Base-by-base conservation (phyloP, 2,888 invertebrate genomes). In the Pilophorus perplexus region DNA sequence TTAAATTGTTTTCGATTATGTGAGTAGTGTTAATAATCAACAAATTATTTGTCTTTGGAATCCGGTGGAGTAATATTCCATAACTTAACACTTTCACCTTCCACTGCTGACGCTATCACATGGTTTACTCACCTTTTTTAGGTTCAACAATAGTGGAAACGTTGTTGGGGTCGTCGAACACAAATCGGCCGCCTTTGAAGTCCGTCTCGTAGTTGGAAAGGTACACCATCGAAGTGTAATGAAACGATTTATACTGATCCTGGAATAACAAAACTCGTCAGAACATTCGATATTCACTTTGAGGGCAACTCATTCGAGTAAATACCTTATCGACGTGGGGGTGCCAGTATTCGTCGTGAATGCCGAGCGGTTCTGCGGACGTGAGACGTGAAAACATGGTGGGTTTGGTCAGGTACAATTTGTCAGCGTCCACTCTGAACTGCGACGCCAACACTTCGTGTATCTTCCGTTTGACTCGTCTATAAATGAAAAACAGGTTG, bases 321-420 rank as follows among this genome's bases (percentile, higher is more conserved):
- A 74, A 74, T 79, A 90, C 91, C 82, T 91, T 90, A 77, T 93
- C 93, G 40, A 91, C 83, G 80, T 93, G 92, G 16, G 86, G 83
- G 78, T 90, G 90, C 93, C 93, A 93, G 77, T 93, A 93, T 77
- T 93, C 89, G 79, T 93, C 92, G 76, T 92, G 90, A 18, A 84
- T 74, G 1, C 88, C 89, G 72, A 84, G 83, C 1, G 92, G 84
- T 40, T 85, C 81, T 50, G 79, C 82, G 70, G 85, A 80, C 18
- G 86, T 89, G 71, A 93, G 84, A 75, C 85, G 81, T 10, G 93
- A 92, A 76, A 93, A 91, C 76, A 93, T 93, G 64, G 91, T 90
- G n/a, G 93, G 93, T 75, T 88, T 86, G 4, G 93, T 90, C 67
- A 93, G 78, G 78, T 85, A 85, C 64, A 94, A 80, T 72, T 81